phyloP scores from a whole-genome alignment of 2,888 invertebrate species.

The Acutogordius australiensis region DNA sequence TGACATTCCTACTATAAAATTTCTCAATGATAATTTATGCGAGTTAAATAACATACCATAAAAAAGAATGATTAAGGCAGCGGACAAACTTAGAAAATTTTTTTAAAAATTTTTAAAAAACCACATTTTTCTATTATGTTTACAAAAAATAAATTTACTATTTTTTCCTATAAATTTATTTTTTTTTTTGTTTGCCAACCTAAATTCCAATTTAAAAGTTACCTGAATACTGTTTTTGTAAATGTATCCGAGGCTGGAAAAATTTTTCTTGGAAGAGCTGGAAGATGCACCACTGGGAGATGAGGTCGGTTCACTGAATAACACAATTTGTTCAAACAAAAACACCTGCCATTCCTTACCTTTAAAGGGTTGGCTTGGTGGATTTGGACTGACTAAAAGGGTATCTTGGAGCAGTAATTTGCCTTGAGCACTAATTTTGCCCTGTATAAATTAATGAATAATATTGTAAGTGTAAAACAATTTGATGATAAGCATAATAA shows the following conservation, averaged over 20 bases:
- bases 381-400: constrained; percentile 24
- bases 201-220: no score
- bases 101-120: no score
- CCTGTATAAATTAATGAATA: constrained; percentile 30
- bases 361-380: constrained; percentile 27
- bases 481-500: no score
- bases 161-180: no score
- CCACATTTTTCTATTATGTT: no score
- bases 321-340: constrained; percentile 84
- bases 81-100: no score
- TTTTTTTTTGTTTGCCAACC: no score
- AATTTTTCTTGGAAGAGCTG: constrained; percentile 44
- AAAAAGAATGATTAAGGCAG: no score
- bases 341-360: constrained; percentile 71
- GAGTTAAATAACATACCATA: no score
- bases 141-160: no score
- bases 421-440: constrained; percentile 84
- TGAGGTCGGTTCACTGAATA: constrained; percentile 45
- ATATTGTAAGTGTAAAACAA: neutral
- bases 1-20: no score
- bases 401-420: constrained; percentile 34
- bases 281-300: neutral
- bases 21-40: no score
- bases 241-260: constrained; percentile 56
- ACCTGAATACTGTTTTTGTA: constrained; percentile 87